Conservation (phyloP, 37 sponge, comb jelly and placozoan species). For the Beroe forskalii region DNA sequence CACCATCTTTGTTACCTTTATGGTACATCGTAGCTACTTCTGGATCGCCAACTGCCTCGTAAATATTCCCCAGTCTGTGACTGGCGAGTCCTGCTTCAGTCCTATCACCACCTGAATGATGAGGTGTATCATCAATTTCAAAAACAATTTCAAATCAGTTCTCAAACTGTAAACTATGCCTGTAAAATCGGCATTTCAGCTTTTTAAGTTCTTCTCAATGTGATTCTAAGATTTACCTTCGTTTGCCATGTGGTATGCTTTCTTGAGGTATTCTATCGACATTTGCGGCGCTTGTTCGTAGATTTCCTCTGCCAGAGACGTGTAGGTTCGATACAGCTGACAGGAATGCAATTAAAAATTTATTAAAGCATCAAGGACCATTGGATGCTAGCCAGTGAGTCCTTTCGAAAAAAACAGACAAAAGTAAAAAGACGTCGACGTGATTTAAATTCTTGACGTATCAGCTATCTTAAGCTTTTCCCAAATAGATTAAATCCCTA, state of each 20-base stretch:
- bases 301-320: constrained; percentile 1
- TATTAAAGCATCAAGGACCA: too few relatives aligned
- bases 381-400: too few relatives aligned
- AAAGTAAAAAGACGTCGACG: too few relatives aligned
- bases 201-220: too few relatives aligned
- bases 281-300: constrained; percentile 8
- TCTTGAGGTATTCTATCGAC: constrained; percentile 39
- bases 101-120: constrained; percentile 11
- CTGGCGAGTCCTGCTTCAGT: constrained; percentile 37
- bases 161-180: background rate
- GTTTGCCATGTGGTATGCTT: constrained; percentile 37
- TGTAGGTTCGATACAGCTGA: constrained; percentile 38
- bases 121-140: too few relatives aligned
- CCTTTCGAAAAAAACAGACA: too few relatives aligned
- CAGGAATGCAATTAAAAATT: too few relatives aligned
- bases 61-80: constrained; percentile 32
- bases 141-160: background rate
- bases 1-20: constrained; percentile 44
- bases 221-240: too few relatives aligned
- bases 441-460: too few relatives aligned
- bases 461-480: too few relatives aligned
- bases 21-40: constrained; percentile 38
- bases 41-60: constrained; percentile 45
- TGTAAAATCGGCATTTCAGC: too few relatives aligned
- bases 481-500: background rate